These are phyloP conservation scores for Nicator chloris DNA, from an alignment of 2,113 vertebrate genomes.

Conservation along the genomic window DNA sequence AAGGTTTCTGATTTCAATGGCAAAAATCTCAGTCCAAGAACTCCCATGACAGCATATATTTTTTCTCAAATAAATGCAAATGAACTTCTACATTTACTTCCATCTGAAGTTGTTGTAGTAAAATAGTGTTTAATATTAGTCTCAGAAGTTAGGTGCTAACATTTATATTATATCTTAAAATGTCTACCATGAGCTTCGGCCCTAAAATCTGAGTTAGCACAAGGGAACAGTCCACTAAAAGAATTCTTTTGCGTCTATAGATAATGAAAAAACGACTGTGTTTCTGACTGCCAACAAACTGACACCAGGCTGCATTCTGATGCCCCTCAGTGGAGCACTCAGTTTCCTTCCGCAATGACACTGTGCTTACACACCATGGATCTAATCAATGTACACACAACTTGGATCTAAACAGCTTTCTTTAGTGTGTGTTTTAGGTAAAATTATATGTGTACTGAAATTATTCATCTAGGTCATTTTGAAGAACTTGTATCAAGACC, in stretches of 20 bases:
- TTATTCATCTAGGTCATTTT: conserved; percentile 13
- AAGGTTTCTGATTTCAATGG: background rate
- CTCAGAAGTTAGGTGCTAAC: background rate
- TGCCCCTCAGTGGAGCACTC: background rate
- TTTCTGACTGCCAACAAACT: background rate
- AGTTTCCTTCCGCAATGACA: background rate
- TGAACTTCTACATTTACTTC: background rate
- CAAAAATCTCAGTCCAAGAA: background rate
- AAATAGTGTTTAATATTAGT: background rate
- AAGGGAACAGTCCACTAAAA: background rate
- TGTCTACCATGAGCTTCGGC: background rate
- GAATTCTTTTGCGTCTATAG: background rate
- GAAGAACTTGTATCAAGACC: background rate
- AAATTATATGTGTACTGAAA: background rate
- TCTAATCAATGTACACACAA: background rate
- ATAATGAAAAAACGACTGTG: background rate
- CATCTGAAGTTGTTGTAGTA: background rate
- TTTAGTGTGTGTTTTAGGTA: conserved; percentile 16
- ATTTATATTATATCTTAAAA: background rate
- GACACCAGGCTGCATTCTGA: background rate
- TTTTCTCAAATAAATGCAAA: background rate
- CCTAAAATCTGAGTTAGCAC: background rate
- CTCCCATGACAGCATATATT: background rate
- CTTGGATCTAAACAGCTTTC: conserved; percentile 8
- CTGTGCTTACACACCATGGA: background rate